These are phyloP conservation scores for Rhinatrema bivittatum DNA, from an alignment of 2,797 vertebrate species.

Conservation along the genomic window DNA sequence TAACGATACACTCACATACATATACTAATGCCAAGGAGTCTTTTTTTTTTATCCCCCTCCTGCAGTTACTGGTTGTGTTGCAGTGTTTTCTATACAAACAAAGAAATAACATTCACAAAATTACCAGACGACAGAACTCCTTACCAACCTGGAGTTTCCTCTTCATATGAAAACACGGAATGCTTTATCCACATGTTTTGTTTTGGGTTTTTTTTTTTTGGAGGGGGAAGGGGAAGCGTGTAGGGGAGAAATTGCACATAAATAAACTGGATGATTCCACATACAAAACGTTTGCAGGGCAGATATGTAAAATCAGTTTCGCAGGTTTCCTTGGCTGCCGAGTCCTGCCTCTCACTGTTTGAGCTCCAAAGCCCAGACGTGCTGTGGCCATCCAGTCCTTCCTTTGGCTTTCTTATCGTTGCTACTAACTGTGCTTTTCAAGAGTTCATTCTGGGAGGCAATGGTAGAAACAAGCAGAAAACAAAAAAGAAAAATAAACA, in stretches of 20 bases:
- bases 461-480: slow-evolving; percentile 1
- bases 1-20: slow-evolving; percentile 73
- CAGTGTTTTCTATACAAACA: slow-evolving; percentile 51
- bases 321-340: slow-evolving; percentile 21
- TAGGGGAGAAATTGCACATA: slow-evolving; percentile 84
- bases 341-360: slow-evolving; percentile 75
- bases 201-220: slow-evolving; percentile 31
- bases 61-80: slow-evolving; percentile 26
- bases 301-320: slow-evolving; percentile 13
- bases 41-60: slow-evolving; percentile 9
- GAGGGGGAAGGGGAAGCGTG: too few relatives aligned
- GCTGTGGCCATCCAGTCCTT: slow-evolving; percentile 95
- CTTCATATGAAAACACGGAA: slow-evolving; percentile 74
- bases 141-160: slow-evolving; percentile 74
- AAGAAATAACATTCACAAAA: slow-evolving; percentile 61
- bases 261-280: slow-evolving; percentile 77
- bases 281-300: slow-evolving; percentile 54
- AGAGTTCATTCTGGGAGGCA: slow-evolving; percentile 77
- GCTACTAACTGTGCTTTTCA: slow-evolving; percentile 83
- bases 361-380: slow-evolving; percentile 97
- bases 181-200: slow-evolving; percentile 69
- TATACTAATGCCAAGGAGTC: slow-evolving; percentile 63
- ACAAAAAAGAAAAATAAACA: slow-evolving; percentile 15
- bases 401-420: slow-evolving; percentile 97
- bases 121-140: slow-evolving; percentile 61